phyloP scores from a whole-genome alignment of 2,113 vertebrate genomes.

The Centropus bengalensis region DNA sequence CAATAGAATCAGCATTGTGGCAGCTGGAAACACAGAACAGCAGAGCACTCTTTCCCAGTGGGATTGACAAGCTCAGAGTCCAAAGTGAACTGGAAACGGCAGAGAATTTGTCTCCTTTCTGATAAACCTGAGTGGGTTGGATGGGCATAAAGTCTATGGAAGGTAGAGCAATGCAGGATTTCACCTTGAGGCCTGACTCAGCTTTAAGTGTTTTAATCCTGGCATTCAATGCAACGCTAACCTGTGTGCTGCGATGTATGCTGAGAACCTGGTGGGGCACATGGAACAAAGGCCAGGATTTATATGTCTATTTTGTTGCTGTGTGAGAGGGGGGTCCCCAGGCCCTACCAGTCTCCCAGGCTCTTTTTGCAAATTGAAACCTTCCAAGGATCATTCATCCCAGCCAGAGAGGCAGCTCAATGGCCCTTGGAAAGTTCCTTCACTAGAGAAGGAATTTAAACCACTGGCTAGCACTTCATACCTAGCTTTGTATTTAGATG shows the following conservation, averaged over 20 bases:
- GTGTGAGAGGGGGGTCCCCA: not conserved
- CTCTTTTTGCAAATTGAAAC: not conserved
- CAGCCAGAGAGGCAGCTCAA: not conserved
- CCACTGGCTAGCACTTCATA: not conserved
- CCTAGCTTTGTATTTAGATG: not conserved
- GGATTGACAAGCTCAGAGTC: slow-evolving; percentile 37
- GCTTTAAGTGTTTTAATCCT: too few species aligned
- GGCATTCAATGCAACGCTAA: not conserved
- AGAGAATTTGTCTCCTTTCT: slow-evolving; percentile 50
- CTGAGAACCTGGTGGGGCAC: not conserved
- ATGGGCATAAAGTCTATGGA: not conserved
- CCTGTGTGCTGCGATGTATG: not conserved
- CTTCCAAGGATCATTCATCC: not conserved
- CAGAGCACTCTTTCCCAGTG: not conserved
- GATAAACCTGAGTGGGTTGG: slow-evolving; percentile 29
- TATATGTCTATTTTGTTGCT: not conserved
- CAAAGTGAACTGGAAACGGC: not conserved
- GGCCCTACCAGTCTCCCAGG: not conserved
- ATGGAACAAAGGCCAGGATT: not conserved
- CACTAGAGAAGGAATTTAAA: not conserved
- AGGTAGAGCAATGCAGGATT: not conserved
- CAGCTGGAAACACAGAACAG: not conserved
- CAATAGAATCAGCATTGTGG: not conserved
- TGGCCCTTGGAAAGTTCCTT: not conserved
- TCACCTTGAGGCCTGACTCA: slow-evolving; percentile 3